Percentiles rank a stretch among this genome's conserved stretches.
Evolutionary conservation across 1,140 invertebrate species (phyloP).

Genomic region (Stegodyphus dumicola): DNA sequence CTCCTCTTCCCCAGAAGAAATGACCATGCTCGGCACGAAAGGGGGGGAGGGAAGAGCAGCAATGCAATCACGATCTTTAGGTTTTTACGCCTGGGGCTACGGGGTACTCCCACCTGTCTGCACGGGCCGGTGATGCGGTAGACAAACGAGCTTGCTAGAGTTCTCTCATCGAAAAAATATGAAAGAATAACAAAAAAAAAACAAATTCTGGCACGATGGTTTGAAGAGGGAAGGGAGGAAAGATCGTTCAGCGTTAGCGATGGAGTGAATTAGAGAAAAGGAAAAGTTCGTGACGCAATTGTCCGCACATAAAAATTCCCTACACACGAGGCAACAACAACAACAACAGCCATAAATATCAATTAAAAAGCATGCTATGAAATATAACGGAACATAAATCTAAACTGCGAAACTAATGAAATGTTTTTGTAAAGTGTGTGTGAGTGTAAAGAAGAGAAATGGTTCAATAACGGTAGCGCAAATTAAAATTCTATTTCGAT

Average conservation of each 20-base stretch:
- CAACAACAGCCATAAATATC: no score
- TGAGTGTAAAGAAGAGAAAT: no score
- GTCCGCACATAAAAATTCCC: no score
- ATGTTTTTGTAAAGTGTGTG: no score
- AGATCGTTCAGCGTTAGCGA: neutral
- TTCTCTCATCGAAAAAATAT: neutral
- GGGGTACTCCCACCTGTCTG: slow-evolving; percentile 11
- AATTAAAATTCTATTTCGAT: no score
- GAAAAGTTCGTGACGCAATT: slow-evolving; percentile 32
- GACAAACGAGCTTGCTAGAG: slow-evolving; percentile 9
- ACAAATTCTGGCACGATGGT: neutral
- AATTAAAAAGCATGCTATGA: no score
- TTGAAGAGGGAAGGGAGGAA: neutral
- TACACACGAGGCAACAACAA: no score
- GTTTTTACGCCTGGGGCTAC: neutral
- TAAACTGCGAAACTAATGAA: no score
- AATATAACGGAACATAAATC: no score
- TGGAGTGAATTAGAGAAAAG: neutral
- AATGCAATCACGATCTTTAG: slow-evolving; percentile 9
- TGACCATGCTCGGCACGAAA: neutral
- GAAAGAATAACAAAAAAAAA: neutral
- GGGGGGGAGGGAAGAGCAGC: neutral
- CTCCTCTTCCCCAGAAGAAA: slow-evolving; percentile 15
- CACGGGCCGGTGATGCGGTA: neutral
- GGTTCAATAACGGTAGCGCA: no score